Conservation (phyloP, 2,113 vertebrate genomes). For the Lonchura striata region DNA sequence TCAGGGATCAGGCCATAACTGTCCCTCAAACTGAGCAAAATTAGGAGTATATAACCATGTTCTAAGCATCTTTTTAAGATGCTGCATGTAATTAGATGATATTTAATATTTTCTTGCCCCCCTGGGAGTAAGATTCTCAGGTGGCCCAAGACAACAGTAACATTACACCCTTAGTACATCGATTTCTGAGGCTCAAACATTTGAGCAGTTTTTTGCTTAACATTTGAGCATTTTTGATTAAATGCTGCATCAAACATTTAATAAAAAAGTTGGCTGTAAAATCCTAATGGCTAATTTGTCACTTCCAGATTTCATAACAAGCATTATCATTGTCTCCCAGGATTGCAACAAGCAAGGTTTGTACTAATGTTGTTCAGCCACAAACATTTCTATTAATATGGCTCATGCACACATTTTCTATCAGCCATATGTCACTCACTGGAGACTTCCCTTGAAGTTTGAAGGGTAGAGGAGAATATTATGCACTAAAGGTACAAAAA, state of each 20-base stretch:
- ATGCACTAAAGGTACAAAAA: background rate
- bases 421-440: constrained; percentile 20
- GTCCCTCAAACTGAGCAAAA: background rate
- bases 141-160: background rate
- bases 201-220: too few species aligned
- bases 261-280: background rate
- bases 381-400: constrained; percentile 19
- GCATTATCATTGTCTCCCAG: constrained; percentile 48
- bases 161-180: background rate
- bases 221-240: too few species aligned
- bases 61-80: background rate
- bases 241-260: background rate
- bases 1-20: background rate
- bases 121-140: background rate
- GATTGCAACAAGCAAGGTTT: background rate
- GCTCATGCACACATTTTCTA: constrained; percentile 18
- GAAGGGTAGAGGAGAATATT: constrained; percentile 7
- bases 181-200: background rate
- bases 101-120: background rate
- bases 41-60: background rate
- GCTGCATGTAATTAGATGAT: background rate
- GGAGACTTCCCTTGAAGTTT: background rate
- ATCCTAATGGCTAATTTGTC: constrained; percentile 24
- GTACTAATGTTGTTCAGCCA: background rate
- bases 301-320: constrained; percentile 13